Conservation (phyloP, 2,888 invertebrate species). For the Hetaerina titia region DNA sequence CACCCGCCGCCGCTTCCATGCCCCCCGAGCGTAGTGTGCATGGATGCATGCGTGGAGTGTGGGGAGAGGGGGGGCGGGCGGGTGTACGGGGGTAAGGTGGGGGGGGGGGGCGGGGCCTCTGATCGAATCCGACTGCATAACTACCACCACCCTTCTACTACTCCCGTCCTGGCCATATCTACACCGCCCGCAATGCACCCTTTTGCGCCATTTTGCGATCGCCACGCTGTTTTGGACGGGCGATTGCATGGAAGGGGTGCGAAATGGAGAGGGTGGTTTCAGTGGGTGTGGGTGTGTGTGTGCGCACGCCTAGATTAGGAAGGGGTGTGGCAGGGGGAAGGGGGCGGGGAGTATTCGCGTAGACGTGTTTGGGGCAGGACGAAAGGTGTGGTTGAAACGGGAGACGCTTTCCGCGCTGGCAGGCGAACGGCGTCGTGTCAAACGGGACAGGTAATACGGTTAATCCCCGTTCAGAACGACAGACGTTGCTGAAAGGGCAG, state of each 20-base stretch:
- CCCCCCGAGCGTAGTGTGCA: neutral
- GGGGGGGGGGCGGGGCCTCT: neutral
- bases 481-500: neutral
- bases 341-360: too few relatives aligned
- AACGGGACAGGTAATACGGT: neutral
- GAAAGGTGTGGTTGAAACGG: too few relatives aligned
- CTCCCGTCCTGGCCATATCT: constrained; percentile 50
- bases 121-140: constrained; percentile 67
- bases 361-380: too few relatives aligned
- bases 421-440: neutral
- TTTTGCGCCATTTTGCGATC: constrained; percentile 65
- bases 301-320: neutral
- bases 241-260: neutral
- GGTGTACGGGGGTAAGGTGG: too few relatives aligned
- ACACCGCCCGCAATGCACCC: constrained; percentile 67
- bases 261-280: neutral
- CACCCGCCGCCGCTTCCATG: neutral
- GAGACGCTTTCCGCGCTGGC: neutral
- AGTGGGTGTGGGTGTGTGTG: neutral
- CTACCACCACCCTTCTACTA: neutral
- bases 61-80: neutral
- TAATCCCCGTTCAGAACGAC: neutral
- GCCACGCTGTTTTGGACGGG: constrained; percentile 41
- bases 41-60: neutral
- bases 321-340: neutral